These are phyloP conservation scores for Siniperca scherzeri DNA, from an alignment of 2,797 vertebrate species.

Conservation along the genomic window DNA sequence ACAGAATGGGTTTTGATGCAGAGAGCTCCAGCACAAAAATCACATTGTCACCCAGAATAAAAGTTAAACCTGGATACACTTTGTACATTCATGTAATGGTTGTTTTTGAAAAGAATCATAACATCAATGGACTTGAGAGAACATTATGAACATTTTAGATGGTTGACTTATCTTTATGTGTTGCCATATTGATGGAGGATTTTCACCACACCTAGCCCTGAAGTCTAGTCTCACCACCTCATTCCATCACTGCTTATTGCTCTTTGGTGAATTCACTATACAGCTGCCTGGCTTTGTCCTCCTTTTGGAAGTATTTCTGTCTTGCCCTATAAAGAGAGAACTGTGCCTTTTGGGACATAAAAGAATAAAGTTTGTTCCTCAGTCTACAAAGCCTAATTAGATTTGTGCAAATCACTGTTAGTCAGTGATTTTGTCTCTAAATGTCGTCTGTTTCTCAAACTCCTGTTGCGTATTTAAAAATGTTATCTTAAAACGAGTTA, in stretches of 20 bases:
- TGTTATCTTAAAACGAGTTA: neutral
- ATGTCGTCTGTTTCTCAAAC: conserved; percentile 19
- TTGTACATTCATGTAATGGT: neutral
- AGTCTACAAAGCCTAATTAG: conserved; percentile 57
- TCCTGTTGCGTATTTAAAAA: neutral
- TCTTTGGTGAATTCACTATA: conserved; percentile 47
- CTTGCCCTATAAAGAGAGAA: conserved; percentile 69
- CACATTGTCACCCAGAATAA: neutral
- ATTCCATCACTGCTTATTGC: conserved; percentile 46
- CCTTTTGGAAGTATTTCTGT: conserved; percentile 77
- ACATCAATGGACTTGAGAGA: neutral
- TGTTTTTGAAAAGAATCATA: neutral
- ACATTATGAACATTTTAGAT: neutral
- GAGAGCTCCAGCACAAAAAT: neutral
- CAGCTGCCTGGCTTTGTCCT: conserved; percentile 66
- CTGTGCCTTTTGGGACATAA: conserved; percentile 60
- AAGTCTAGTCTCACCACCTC: conserved; percentile 29
- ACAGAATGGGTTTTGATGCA: neutral
- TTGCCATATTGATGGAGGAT: neutral
- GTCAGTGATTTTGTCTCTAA: conserved; percentile 35
- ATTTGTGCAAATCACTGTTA: conserved; percentile 38
- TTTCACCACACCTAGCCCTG: neutral
- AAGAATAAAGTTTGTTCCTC: conserved; percentile 58
- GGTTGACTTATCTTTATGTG: neutral
- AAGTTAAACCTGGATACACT: neutral